phyloP scores from a whole-genome alignment of 2,888 invertebrate species.

The Mechanitis mazaeus region DNA sequence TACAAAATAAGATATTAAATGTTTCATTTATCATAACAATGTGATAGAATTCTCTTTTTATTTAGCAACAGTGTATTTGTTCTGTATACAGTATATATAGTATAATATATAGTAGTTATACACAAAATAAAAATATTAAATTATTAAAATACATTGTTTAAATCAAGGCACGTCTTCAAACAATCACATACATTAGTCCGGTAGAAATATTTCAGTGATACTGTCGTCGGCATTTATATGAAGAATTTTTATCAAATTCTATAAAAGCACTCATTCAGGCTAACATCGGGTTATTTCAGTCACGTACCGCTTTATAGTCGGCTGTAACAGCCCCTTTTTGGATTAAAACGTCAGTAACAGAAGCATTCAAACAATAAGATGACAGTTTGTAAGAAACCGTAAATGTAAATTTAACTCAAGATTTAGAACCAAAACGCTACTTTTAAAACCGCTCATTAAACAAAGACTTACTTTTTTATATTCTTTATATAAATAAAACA shows the following conservation, averaged over 20 bases:
- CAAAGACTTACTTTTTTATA: background rate
- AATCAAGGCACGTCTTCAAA: conserved; percentile 3
- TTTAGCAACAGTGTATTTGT: too few species aligned
- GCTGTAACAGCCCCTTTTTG: conserved; percentile 44
- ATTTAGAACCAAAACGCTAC: conserved; percentile 11
- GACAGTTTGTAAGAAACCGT: conserved; percentile 25
- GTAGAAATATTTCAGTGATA: conserved; percentile 9
- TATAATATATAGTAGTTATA: background rate
- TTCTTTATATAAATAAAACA: too few species aligned
- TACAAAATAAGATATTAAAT: too few species aligned
- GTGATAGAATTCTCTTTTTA: too few species aligned
- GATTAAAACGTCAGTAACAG: conserved; percentile 68
- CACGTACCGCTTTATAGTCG: conserved; percentile 61
- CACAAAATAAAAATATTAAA: background rate
- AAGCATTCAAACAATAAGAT: conserved; percentile 50
- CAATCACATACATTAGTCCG: conserved; percentile 6
- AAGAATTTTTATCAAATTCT: conserved; percentile 20
- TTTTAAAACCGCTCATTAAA: conserved; percentile 9
- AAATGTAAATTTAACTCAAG: conserved; percentile 19
- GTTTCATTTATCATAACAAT: too few species aligned
- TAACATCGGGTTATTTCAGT: conserved; percentile 47
- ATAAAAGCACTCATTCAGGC: conserved; percentile 17
- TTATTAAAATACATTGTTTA: background rate
- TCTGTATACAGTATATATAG: too few species aligned
- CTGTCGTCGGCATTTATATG: conserved; percentile 9